Base-by-base conservation (phyloP, 2,113 vertebrate genomes). In the Leucoraja erinaceus region DNA sequence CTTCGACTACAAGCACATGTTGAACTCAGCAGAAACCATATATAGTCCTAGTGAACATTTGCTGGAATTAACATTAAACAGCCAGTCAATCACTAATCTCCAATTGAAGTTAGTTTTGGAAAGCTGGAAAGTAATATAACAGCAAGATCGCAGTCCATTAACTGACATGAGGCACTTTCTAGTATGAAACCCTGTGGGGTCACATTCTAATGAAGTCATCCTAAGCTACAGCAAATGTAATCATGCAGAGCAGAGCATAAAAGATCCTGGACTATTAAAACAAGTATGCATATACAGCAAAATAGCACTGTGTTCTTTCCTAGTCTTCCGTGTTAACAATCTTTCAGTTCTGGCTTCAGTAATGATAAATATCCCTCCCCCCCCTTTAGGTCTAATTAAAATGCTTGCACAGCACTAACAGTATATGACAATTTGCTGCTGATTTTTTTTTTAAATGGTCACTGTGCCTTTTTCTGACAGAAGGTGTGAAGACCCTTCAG, bases 171-270 rank as follows among this genome's bases (percentile, higher is more conserved):
- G 61, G 28, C 61, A 88, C 28, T n/a, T 88, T 54, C 10, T 59
- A 88, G 59, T 63, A 61, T 33, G 5, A 88, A 88, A 88, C 83
- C 83, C 83, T 88, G 83, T 88, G 83, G 83, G 83, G 83, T 88
- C 61, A 61, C 59, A 88, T 88, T 88, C 83, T 88, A 31, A 66
- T 88, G 59, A 63, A 66, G 83, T 88, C 28, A 88, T 61, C 83
- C 83, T 88, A 31, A 63, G n/a, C 28, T 63, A n/a, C 83, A 66
- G 59, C 63, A 59, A 88, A 33, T 33, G 59, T 59, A 88, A 31
- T 88, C 83, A 88, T 88, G 83, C 83, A 88, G 83, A 14, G 59
- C 28, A 33, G 59, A 63, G 11, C 63, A 66, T 14, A 66, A 88
- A 88, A 88, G 5, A 63, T 12, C 31, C n/a, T 25, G 61, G 5